Conservation (phyloP, 2,888 invertebrate species). For the Ceramica pisi region DNA sequence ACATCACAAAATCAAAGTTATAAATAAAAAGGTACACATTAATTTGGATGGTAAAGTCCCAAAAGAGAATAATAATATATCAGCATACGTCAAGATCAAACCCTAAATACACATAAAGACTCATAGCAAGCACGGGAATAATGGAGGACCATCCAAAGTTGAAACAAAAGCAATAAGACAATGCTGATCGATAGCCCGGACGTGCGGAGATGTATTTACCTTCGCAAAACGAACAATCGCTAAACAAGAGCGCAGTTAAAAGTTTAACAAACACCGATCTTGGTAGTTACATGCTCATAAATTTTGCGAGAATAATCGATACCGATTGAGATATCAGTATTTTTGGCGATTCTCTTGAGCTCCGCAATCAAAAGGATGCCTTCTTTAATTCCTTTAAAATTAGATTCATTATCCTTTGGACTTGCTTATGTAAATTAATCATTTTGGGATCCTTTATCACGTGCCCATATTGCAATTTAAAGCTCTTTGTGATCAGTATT, state of each 20-base stretch:
- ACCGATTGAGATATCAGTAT: constrained; percentile 84
- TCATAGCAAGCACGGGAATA: constrained; percentile 48
- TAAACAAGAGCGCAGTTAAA: constrained; percentile 65
- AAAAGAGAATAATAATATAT: constrained; percentile 38
- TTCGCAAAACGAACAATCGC: constrained; percentile 62
- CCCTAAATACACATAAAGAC: constrained; percentile 47
- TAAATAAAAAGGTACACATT: not conserved
- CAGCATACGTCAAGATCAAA: constrained; percentile 29
- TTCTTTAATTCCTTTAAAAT: constrained; percentile 63
- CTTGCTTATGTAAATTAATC: constrained; percentile 68
- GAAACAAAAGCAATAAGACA: constrained; percentile 59
- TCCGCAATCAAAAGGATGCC: constrained; percentile 57
- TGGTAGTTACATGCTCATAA: constrained; percentile 79
- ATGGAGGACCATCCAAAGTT: constrained; percentile 43
- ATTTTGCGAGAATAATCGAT: constrained; percentile 78
- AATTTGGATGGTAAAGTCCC: constrained; percentile 10
- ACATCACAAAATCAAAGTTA: not conserved
- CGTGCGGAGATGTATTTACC: constrained; percentile 55
- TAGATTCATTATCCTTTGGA: constrained; percentile 61
- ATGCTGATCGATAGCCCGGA: constrained; percentile 63
- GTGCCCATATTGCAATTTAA: constrained; percentile 62
- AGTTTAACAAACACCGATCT: constrained; percentile 77
- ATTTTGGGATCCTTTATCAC: constrained; percentile 71
- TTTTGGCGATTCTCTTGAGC: constrained; percentile 62
- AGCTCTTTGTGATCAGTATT: constrained; percentile 38